Conservation (phyloP, 2,113 vertebrate species). For the Cettia cetti region DNA sequence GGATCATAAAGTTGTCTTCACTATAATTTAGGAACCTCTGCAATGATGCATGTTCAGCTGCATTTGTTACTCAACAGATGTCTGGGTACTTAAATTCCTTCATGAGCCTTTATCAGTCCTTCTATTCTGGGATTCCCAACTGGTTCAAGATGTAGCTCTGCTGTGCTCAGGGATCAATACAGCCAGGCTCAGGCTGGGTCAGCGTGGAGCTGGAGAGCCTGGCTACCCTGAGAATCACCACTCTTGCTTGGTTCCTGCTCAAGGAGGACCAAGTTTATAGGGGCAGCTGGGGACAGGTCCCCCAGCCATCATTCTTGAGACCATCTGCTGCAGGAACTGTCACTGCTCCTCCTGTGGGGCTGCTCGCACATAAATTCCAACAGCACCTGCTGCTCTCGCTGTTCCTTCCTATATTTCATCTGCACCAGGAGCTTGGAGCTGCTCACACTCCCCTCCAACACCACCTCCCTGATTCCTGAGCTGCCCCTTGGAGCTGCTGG, state of each 20-base stretch:
- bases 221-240: neutral
- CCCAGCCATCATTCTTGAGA: neutral
- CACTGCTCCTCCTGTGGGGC: constrained; percentile 13
- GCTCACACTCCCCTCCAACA: neutral
- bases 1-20: constrained; percentile 72
- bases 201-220: neutral
- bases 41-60: constrained; percentile 74
- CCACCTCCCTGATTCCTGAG: neutral
- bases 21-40: constrained; percentile 74
- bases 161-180: neutral
- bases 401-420: neutral
- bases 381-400: constrained; percentile 22
- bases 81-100: constrained; percentile 73
- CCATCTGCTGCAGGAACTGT: constrained; percentile 35
- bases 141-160: constrained; percentile 54
- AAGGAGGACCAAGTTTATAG: neutral
- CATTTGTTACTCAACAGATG: constrained; percentile 76
- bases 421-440: neutral
- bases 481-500: neutral
- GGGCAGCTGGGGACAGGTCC: neutral
- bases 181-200: neutral
- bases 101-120: constrained; percentile 61
- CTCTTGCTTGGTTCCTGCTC: neutral
- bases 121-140: constrained; percentile 62
- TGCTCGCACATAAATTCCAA: neutral